phyloP scores from a whole-genome alignment of 2,113 vertebrate genomes.

The Isurus oxyrinchus region DNA sequence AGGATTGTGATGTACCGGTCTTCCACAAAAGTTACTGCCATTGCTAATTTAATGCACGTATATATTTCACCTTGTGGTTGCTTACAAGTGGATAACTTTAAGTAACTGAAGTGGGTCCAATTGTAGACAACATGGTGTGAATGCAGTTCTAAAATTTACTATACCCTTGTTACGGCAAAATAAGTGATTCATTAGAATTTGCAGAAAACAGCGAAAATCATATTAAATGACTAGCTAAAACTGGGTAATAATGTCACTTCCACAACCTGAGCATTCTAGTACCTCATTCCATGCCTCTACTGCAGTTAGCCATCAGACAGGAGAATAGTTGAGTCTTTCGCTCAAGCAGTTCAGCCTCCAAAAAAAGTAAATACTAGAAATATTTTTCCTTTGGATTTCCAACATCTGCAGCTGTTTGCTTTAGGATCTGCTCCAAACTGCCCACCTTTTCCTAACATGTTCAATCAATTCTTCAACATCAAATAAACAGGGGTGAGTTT shows the following conservation, averaged over 20 bases:
- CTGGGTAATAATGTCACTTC: neutral
- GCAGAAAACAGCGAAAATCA: neutral
- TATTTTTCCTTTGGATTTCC: neutral
- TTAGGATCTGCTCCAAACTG: neutral
- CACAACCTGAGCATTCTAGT: neutral
- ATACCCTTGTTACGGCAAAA: neutral
- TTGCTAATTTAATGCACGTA: neutral
- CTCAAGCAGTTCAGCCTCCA: neutral
- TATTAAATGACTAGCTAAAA: neutral
- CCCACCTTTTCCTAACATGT: neutral
- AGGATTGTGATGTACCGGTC: neutral
- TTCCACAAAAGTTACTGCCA: neutral
- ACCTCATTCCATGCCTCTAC: neutral
- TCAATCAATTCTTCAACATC: neutral
- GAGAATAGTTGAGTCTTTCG: neutral
- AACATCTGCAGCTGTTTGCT: neutral
- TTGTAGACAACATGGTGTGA: neutral
- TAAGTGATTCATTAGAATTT: neutral
- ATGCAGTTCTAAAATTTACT: neutral
- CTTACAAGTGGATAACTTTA: neutral
- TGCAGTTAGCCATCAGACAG: neutral
- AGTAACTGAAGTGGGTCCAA: neutral
- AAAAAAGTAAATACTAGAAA: neutral
- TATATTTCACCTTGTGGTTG: neutral
- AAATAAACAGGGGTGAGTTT: neutral